Base-by-base conservation (phyloP, 2,113 vertebrate genomes). In the Archocentrus centrarchus region DNA sequence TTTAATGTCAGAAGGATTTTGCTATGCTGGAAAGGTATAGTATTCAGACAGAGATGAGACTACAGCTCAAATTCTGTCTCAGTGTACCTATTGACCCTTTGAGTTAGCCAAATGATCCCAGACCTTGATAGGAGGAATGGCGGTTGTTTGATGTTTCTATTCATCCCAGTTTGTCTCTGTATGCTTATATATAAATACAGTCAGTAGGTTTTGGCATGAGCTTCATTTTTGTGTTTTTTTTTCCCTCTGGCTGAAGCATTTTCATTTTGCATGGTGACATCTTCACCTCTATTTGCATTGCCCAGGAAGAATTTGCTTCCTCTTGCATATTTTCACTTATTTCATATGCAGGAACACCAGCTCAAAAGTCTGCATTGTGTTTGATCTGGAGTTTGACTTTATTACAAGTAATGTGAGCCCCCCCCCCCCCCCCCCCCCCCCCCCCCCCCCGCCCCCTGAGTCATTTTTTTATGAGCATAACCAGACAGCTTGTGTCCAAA, bases 251-350 rank as follows among this genome's bases (percentile, higher is more conserved):
- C 66, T 8, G 30, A 73, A 55, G 47, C 27, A 55, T 35, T 73
- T 73, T 32, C 27, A 55, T 73, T 47, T 73, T 55, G 68, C 47
- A 55, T 35, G 11, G 27, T 73, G 18, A 73, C 68, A 73, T 73
- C 47, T 73, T 73, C 47, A 73, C 68, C 18, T 73, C 68, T 73
- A 55, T 73, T 73, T 73, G 68, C 68, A 73, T 73, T 73, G 17
- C 47, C 44, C 27, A n/a, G 68, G 68, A 73, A 55, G 68, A 55
- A 73, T 73, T 55, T 32, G 47, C 68, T 73, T 73, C 47, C 20
- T 20, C 68, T 0, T n/a, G 47, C 68, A 73, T 73, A 55, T 73
- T 53, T 73, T 6, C 47, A 73, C 55, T 55, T 53, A 73, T 73
- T 55, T 73, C 6, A 27, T 55, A 14, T 4, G 11, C 27, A 73